Evolutionary conservation across 2,888 invertebrate genomes (phyloP), one percentile per base, ranked within the genome.

Genomic region (Kryphioiulus occultus): DNA sequence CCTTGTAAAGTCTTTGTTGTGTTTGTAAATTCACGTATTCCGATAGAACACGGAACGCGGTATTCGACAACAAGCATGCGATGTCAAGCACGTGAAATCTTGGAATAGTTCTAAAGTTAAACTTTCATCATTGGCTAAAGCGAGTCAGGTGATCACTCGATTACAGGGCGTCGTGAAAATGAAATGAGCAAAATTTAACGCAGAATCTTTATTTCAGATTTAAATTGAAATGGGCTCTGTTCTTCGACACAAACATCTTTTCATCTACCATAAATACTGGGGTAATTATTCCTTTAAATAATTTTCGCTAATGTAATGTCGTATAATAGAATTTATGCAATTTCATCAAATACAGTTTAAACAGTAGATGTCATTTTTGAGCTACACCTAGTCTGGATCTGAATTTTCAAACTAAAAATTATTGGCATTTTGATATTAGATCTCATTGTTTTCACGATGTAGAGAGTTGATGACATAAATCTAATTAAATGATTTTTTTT

Each of bases 201-300:
- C 35, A 7, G 1, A 35, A 32, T 86, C 47, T 30, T 86, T 22
- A 12, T 35, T 85, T 85, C n/a, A 32, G n/a, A 32, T 84, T 35
- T 42, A 15, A 35, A 1, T 85, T 47, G 26, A 39, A 86, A 86
- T 86, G 86, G 86, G 47, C 7, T 88, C 88, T 1, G 35, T 88
- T 84, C 44, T 89, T n/a, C 53, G 86, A 19, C 89, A 89, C 86
- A 89, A 89, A 83, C 89, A 89, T 85, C 88, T 89, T 12, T 89
- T 88, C 86, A 88, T 89, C 86, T 89, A 89, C 68, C 89, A 88
- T 19, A 89, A 89, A 87, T 89, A 89, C 39, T 89, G 89, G 89
- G 89, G 89, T 89, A 87, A 85, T 82, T 42, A 87, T 39, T 9
- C 59, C 15, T 30, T 53, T 59, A 47, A 87, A n/a, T 85, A 39